phyloP scores from a whole-genome alignment of 2,888 invertebrate genomes.

The Agrochola litura region DNA sequence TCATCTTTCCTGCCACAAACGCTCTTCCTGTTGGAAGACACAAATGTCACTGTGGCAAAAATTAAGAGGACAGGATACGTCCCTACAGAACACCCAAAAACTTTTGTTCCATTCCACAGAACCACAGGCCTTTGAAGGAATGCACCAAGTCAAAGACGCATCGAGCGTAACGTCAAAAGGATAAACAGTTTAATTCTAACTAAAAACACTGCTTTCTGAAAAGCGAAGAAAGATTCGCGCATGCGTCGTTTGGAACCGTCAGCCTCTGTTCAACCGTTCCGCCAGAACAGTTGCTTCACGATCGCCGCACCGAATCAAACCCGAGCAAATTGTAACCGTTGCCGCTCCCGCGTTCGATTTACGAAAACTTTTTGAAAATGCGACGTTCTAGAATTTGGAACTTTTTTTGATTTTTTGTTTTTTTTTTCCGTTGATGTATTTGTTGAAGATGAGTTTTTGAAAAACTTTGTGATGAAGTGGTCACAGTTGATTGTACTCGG shows the following conservation, averaged over 20 bases:
- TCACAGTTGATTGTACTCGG: constrained; percentile 79
- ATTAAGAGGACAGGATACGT: constrained; percentile 18
- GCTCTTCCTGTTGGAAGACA: constrained; percentile 38
- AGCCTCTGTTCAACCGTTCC: constrained; percentile 65
- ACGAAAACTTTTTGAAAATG: constrained; percentile 70
- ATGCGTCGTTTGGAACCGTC: constrained; percentile 70
- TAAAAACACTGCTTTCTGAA: constrained; percentile 63
- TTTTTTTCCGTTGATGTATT: constrained; percentile 27
- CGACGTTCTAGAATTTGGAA: constrained; percentile 62
- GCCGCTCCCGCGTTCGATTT: constrained; percentile 60
- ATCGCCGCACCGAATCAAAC: constrained; percentile 60
- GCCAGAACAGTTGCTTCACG: constrained; percentile 71
- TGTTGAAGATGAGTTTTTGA: constrained; percentile 71
- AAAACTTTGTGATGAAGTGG: constrained; percentile 82
- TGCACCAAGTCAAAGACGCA: constrained; percentile 72
- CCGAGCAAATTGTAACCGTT: constrained; percentile 58
- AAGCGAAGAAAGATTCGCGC: constrained; percentile 68
- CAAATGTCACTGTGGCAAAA: constrained; percentile 23
- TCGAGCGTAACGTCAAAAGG: constrained; percentile 73
- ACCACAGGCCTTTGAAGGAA: constrained; percentile 65
- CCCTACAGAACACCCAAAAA: constrained; percentile 27
- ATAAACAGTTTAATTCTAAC: constrained; percentile 75
- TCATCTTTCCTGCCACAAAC: constrained; percentile 47
- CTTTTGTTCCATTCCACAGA: constrained; percentile 52
- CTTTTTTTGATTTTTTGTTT: constrained; percentile 55